Percentiles rank a stretch among this genome's conserved stretches.
Conservation (phyloP, 2,888 invertebrate genomes). For the Pandemis corylana region DNA sequence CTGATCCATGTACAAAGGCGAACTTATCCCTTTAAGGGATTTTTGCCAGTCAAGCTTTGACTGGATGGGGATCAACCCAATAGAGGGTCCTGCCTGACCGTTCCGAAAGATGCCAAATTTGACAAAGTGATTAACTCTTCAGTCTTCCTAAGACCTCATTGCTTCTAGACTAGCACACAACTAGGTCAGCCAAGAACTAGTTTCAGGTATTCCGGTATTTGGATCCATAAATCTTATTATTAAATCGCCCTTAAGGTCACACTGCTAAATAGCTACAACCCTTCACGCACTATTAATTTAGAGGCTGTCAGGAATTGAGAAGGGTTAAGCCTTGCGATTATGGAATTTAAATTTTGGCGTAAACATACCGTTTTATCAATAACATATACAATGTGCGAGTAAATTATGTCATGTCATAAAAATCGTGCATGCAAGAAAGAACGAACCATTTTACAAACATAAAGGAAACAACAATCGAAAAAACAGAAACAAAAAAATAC, state of each 20-base stretch:
- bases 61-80: too few relatives aligned
- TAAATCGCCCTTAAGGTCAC: slow-evolving; percentile 55
- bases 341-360: slow-evolving; percentile 63
- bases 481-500: background rate
- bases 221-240: slow-evolving; percentile 48
- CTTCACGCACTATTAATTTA: slow-evolving; percentile 75
- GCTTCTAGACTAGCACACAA: background rate
- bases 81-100: too few relatives aligned
- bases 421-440: background rate
- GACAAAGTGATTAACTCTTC: too few relatives aligned
- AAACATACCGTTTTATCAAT: slow-evolving; percentile 38
- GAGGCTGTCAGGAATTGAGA: slow-evolving; percentile 69
- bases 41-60: too few relatives aligned
- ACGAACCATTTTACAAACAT: background rate
- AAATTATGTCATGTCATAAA: background rate
- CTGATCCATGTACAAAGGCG: too few relatives aligned
- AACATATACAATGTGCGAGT: background rate
- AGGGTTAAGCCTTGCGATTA: slow-evolving; percentile 71
- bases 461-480: background rate
- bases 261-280: slow-evolving; percentile 60
- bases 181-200: slow-evolving; percentile 21
- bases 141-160: too few relatives aligned
- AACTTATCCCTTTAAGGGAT: too few relatives aligned
- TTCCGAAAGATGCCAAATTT: too few relatives aligned
- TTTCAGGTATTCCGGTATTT: slow-evolving; percentile 42